Evolutionary conservation across 2,113 vertebrate genomes (phyloP).

Genomic region (Ictidomys tridecemlineatus): DNA sequence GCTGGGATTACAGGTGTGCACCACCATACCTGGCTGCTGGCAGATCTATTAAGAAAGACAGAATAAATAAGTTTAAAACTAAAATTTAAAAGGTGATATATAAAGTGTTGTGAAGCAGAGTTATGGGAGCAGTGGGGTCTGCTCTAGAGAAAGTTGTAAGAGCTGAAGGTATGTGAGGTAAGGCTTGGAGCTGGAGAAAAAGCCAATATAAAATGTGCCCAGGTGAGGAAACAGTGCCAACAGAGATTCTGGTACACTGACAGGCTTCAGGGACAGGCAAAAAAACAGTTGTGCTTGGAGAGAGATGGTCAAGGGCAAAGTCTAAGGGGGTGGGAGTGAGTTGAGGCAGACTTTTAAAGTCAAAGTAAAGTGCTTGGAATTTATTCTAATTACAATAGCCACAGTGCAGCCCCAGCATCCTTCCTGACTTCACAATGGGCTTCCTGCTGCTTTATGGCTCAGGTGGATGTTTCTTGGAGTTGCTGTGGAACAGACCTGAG

Average conservation of each 20-base stretch:
- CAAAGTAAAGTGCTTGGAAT: neutral
- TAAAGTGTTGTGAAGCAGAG: neutral
- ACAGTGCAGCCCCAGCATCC: neutral
- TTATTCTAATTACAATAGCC: neutral
- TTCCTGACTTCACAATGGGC: neutral
- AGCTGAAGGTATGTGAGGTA: neutral
- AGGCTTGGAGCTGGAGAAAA: neutral
- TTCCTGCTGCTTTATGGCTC: neutral
- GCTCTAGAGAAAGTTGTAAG: neutral
- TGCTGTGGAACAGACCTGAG: neutral
- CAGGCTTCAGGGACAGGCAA: too few species aligned
- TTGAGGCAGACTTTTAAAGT: neutral
- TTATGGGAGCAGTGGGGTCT: neutral
- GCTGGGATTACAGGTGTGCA: too few species aligned
- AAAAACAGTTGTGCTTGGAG: neutral
- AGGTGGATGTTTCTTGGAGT: neutral
- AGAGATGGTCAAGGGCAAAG: too few species aligned
- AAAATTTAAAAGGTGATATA: neutral
- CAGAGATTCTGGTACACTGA: neutral
- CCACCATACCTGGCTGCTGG: too few species aligned
- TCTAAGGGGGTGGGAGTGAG: neutral
- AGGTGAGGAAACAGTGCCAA: neutral
- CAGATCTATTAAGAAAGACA: neutral
- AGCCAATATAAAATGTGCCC: neutral
- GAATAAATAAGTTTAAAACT: slow-evolving; percentile 11